Percentiles rank a stretch among this genome's conserved stretches.
phyloP scores from a whole-genome alignment of 2,113 vertebrate genomes.

The Petaurus breviceps region DNA sequence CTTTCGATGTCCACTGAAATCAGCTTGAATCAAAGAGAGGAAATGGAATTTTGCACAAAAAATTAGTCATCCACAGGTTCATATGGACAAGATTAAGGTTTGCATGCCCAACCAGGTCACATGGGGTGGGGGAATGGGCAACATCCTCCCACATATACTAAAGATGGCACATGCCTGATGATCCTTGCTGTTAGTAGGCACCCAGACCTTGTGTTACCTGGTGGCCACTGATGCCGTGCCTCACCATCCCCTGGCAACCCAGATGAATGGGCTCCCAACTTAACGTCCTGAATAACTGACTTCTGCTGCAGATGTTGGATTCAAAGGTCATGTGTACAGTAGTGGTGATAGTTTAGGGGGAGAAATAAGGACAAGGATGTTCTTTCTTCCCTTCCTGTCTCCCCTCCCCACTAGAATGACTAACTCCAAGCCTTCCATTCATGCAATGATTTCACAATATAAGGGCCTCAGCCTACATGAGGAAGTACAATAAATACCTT shows the following conservation, averaged over 20 bases:
- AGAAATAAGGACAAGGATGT: not conserved
- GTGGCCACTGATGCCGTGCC: not conserved
- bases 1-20: not conserved
- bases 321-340: not conserved
- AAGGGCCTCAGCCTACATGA: not conserved
- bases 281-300: not conserved
- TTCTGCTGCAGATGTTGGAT: not conserved
- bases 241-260: not conserved
- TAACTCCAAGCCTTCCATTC: conserved; percentile 4
- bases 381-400: conserved; percentile 7
- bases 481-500: conserved; percentile 88
- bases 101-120: not conserved
- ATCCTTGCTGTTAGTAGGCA: not conserved
- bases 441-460: conserved; percentile 1
- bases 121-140: not conserved
- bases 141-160: not conserved
- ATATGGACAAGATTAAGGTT: not conserved
- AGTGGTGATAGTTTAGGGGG: not conserved
- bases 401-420: not conserved
- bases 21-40: not conserved
- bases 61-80: not conserved
- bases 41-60: not conserved
- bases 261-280: not conserved
- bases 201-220: not conserved
- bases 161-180: not conserved